A percentile compares a stretch with the other conserved stretches of the same genome.
phyloP scores from a whole-genome alignment of 2,888 invertebrate genomes.

The Biston stratarius region DNA sequence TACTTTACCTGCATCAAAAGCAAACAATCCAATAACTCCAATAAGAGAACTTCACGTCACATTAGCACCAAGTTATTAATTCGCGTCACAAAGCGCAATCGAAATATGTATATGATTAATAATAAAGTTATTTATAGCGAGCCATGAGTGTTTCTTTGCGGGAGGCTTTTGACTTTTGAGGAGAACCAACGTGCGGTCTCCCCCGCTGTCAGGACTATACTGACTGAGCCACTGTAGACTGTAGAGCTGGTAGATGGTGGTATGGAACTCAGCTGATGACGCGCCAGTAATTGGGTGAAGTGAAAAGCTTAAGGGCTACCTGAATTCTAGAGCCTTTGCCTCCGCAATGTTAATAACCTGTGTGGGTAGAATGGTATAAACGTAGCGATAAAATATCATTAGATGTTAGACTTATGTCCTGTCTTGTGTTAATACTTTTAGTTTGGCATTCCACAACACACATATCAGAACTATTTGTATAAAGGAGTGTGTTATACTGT shows the following conservation, averaged over 20 bases:
- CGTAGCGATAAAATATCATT: slow-evolving; percentile 19
- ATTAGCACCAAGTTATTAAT: slow-evolving; percentile 25
- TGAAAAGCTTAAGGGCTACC: slow-evolving; percentile 45
- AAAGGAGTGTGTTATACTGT: too few species aligned
- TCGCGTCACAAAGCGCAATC: slow-evolving; percentile 31
- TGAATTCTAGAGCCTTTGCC: slow-evolving; percentile 36
- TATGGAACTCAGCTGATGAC: slow-evolving; percentile 38
- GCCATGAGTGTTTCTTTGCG: slow-evolving; percentile 62
- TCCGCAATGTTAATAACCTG: slow-evolving; percentile 33
- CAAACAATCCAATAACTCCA: slow-evolving; percentile 41
- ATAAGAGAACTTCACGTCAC: slow-evolving; percentile 38
- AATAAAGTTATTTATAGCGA: slow-evolving; percentile 62
- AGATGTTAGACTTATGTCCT: neutral
- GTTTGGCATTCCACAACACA: neutral
- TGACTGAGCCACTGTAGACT: slow-evolving; percentile 18
- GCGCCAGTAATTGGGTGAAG: slow-evolving; percentile 48
- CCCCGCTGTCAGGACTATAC: slow-evolving; percentile 32
- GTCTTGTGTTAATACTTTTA: neutral
- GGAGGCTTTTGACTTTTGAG: slow-evolving; percentile 53
- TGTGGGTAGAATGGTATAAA: slow-evolving; percentile 28
- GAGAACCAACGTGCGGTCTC: slow-evolving; percentile 51
- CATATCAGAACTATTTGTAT: too few species aligned
- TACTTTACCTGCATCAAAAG: slow-evolving; percentile 37
- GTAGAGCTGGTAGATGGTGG: slow-evolving; percentile 20
- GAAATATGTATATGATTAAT: slow-evolving; percentile 45